Percentiles rank a stretch among this genome's conserved stretches.
phyloP scores from a whole-genome alignment of 2,113 vertebrate genomes.

The Bujurquina vittata region DNA sequence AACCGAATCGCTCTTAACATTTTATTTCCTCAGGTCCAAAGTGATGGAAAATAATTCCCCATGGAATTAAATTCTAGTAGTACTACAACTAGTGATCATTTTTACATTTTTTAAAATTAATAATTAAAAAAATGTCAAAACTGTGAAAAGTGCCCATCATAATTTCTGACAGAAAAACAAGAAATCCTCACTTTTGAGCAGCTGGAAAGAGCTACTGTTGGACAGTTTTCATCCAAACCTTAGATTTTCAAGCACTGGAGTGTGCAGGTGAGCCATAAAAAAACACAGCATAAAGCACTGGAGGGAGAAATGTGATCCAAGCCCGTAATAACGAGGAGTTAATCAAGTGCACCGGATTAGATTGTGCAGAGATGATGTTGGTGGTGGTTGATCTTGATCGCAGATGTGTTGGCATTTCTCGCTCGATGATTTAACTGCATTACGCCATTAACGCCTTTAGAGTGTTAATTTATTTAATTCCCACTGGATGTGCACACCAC shows the following conservation, averaged over 20 bases:
- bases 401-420: constrained; percentile 38
- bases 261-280: neutral
- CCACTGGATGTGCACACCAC: neutral
- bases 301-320: neutral
- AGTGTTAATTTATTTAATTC: constrained; percentile 48
- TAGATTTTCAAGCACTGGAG: neutral
- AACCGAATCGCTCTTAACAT: neutral
- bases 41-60: neutral
- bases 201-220: neutral
- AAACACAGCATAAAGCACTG: neutral
- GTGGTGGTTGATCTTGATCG: constrained; percentile 22
- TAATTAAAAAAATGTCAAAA: neutral
- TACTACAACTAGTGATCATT: neutral
- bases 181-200: neutral
- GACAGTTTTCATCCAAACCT: neutral
- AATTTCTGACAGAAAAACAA: neutral
- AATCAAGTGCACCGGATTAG: neutral
- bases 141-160: neutral
- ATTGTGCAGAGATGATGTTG: neutral
- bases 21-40: constrained; percentile 5
- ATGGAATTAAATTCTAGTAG: neutral
- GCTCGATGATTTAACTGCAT: constrained; percentile 37
- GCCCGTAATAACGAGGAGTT: neutral
- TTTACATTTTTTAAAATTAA: neutral
- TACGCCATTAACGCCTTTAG: constrained; percentile 38